These are phyloP conservation scores for Lonchura striata DNA, from an alignment of 2,113 vertebrate genomes.

Conservation along the genomic window DNA sequence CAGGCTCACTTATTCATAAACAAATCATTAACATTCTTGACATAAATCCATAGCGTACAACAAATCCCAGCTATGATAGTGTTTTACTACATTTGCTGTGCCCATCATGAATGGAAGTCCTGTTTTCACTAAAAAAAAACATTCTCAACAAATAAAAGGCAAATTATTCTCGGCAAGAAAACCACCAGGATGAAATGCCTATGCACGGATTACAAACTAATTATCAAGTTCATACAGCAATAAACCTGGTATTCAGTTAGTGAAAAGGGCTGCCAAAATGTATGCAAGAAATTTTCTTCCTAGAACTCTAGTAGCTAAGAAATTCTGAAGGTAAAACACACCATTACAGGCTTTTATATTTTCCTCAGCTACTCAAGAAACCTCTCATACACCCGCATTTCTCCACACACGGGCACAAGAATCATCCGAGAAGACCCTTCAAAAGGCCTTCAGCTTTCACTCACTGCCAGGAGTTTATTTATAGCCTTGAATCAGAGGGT, in stretches of 20 bases:
- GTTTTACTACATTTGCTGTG: constrained; percentile 74
- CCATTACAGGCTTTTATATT: neutral
- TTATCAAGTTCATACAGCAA: constrained; percentile 63
- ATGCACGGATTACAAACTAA: constrained; percentile 65
- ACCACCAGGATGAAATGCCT: constrained; percentile 54
- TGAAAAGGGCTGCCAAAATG: neutral
- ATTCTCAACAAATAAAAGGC: constrained; percentile 71
- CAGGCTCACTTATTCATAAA: constrained; percentile 79
- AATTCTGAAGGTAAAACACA: neutral
- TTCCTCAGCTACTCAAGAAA: neutral
- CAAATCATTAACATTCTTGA: constrained; percentile 86
- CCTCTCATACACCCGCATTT: neutral
- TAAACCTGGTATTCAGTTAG: constrained; percentile 43
- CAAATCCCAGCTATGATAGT: constrained; percentile 76
- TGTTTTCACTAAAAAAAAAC: constrained; percentile 63
- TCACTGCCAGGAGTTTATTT: neutral
- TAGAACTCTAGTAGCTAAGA: neutral
- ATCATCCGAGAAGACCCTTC: neutral
- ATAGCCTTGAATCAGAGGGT: neutral
- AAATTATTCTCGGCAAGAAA: constrained; percentile 74
- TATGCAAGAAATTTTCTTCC: constrained; percentile 7
- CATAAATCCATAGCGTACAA: constrained; percentile 77
- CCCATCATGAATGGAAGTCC: constrained; percentile 71
- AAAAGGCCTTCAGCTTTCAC: neutral
- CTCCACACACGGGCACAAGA: neutral